phyloP scores from a whole-genome alignment of 2,888 invertebrate genomes.

The Neoitamus cyanurus region DNA sequence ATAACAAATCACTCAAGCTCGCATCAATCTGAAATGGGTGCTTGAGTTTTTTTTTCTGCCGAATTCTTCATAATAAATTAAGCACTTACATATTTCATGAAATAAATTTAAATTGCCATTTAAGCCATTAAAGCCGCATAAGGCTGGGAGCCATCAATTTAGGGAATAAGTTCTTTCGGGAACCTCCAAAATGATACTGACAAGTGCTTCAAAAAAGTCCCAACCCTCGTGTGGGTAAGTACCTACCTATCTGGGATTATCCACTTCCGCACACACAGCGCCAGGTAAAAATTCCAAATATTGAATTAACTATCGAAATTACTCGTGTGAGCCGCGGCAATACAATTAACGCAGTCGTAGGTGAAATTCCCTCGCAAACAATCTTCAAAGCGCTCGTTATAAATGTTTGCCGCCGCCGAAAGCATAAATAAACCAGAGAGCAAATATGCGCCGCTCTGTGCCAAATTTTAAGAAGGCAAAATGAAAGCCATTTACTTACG shows the following conservation, averaged over 20 bases:
- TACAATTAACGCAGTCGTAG: neutral
- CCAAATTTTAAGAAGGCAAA: neutral
- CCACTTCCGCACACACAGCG: neutral
- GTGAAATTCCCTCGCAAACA: neutral
- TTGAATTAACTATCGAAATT: neutral
- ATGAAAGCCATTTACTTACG: neutral
- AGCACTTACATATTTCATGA: neutral
- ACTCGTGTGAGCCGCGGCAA: neutral
- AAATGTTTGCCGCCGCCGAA: neutral
- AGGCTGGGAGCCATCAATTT: neutral
- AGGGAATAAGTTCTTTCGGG: neutral
- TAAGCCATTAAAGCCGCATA: neutral
- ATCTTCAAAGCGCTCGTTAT: neutral
- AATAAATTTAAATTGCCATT: neutral
- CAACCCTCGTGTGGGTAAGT: neutral
- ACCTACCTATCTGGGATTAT: neutral
- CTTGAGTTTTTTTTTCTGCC: neutral
- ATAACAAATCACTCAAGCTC: neutral
- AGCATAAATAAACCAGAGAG: constrained; percentile 4
- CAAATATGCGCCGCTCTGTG: neutral
- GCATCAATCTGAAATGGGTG: neutral
- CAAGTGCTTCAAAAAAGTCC: neutral
- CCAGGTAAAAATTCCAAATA: neutral
- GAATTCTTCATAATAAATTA: neutral
- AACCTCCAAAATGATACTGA: neutral